phyloP scores from a whole-genome alignment of 1,140 invertebrate genomes.

The Eufriesea mexicana region DNA sequence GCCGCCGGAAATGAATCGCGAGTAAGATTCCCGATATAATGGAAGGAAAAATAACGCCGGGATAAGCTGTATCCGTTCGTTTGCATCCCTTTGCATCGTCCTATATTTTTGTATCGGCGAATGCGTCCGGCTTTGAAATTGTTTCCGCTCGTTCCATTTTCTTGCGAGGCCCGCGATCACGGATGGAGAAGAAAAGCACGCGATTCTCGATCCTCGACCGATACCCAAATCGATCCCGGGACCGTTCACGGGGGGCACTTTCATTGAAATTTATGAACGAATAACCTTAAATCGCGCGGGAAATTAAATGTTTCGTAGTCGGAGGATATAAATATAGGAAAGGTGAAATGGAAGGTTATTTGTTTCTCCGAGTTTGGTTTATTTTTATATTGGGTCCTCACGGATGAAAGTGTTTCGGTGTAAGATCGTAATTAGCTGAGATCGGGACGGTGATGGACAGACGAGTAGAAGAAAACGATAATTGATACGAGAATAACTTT shows the following conservation, averaged over 20 bases:
- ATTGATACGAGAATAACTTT: background rate
- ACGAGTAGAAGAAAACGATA: slow-evolving; percentile 25
- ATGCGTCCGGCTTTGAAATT: slow-evolving; percentile 18
- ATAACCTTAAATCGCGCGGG: background rate
- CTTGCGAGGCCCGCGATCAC: background rate
- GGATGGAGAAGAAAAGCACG: background rate
- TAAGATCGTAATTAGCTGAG: background rate
- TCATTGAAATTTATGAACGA: background rate
- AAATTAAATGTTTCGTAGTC: background rate
- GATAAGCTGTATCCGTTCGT: slow-evolving; percentile 33
- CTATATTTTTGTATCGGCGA: slow-evolving; percentile 33
- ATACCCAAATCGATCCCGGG: no score
- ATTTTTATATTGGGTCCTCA: background rate
- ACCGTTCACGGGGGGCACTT: no score
- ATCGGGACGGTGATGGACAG: background rate
- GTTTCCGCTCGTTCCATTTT: slow-evolving; percentile 12
- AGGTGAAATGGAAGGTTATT: background rate
- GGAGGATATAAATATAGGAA: background rate
- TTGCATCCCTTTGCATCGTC: slow-evolving; percentile 13
- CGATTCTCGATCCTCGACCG: background rate
- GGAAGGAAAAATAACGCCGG: slow-evolving; percentile 49
- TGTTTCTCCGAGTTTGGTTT: background rate
- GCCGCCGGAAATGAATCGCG: slow-evolving; percentile 66
- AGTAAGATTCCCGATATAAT: slow-evolving; percentile 55
- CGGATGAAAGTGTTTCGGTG: background rate